Evolutionary conservation across 2,113 vertebrate genomes (phyloP).

Genomic region (Geothlypis trichas): DNA sequence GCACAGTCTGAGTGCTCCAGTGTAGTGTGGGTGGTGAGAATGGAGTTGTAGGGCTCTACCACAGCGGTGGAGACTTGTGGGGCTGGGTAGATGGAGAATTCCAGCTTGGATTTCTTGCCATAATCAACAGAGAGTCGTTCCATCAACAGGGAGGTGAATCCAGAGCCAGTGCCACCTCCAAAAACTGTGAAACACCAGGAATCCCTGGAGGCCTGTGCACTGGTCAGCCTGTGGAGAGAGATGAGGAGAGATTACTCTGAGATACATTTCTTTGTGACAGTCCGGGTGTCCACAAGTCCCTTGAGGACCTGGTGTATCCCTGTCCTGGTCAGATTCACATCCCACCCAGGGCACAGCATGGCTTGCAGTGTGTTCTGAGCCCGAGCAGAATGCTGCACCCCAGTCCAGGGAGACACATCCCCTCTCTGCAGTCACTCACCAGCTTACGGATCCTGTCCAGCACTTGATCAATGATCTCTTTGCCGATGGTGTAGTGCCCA

Average conservation of each 20-base stretch:
- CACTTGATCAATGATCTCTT: slow-evolving; percentile 70
- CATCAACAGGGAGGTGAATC: slow-evolving; percentile 82
- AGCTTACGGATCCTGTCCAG: slow-evolving; percentile 84
- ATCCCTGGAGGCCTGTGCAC: slow-evolving; percentile 80
- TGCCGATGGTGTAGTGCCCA: slow-evolving; percentile 81
- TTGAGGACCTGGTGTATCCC: neutral
- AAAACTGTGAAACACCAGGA: slow-evolving; percentile 79
- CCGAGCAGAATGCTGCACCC: neutral
- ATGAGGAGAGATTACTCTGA: neutral
- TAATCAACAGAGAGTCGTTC: slow-evolving; percentile 82
- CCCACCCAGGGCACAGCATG: rapidly evolving
- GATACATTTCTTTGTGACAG: neutral
- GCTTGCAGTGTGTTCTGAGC: neutral
- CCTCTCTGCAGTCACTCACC: slow-evolving; percentile 36
- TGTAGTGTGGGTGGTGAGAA: slow-evolving; percentile 82
- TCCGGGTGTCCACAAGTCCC: neutral
- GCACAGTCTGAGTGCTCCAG: slow-evolving; percentile 79
- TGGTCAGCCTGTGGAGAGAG: slow-evolving; percentile 74
- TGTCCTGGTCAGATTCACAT: neutral
- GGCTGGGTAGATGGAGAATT: slow-evolving; percentile 62
- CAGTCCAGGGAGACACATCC: neutral
- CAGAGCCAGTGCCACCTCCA: slow-evolving; percentile 77
- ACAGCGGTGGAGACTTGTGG: slow-evolving; percentile 71
- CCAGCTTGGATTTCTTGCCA: slow-evolving; percentile 85
- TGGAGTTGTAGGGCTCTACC: slow-evolving; percentile 87